A percentile compares a stretch with the other conserved stretches of the same genome.
Conservation (phyloP, 2,797 vertebrate genomes). For the Notamacropus eugenii region DNA sequence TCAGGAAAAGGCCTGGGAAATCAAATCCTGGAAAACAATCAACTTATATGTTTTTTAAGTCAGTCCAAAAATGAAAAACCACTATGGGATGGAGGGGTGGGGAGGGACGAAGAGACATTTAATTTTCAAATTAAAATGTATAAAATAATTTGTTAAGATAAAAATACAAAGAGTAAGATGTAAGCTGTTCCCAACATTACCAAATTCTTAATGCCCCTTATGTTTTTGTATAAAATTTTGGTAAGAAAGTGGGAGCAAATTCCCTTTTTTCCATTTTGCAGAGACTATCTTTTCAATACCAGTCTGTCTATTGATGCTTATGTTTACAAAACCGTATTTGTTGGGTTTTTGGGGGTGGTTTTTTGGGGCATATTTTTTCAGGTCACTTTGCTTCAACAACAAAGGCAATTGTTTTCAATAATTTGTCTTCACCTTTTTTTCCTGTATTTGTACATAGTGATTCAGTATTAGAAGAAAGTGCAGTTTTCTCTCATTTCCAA, state of each 20-base stretch:
- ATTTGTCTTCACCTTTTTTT: slow-evolving; percentile 80
- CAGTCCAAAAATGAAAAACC: slow-evolving; percentile 64
- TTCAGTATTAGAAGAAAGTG: slow-evolving; percentile 87
- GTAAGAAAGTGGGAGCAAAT: slow-evolving; percentile 75
- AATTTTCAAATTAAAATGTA: slow-evolving; percentile 60
- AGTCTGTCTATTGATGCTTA: slow-evolving; percentile 85
- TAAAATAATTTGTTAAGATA: slow-evolving; percentile 46
- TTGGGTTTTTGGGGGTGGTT: slow-evolving; percentile 69
- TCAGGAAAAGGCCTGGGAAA: slow-evolving; percentile 73
- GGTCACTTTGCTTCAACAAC: slow-evolving; percentile 86
- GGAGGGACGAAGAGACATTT: slow-evolving; percentile 62
- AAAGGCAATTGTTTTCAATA: slow-evolving; percentile 83
- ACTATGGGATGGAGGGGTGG: slow-evolving; percentile 65
- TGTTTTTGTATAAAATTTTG: slow-evolving; percentile 71
- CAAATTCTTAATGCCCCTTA: slow-evolving; percentile 65
- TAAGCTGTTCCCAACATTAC: slow-evolving; percentile 73
- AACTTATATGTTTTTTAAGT: slow-evolving; percentile 66
- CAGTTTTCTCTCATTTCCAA: slow-evolving; percentile 87
- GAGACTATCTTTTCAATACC: slow-evolving; percentile 82
- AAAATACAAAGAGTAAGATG: slow-evolving; percentile 78
- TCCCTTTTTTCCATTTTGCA: slow-evolving; percentile 76
- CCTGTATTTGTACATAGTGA: slow-evolving; percentile 87
- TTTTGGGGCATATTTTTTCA: slow-evolving; percentile 80
- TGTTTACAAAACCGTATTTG: slow-evolving; percentile 88
- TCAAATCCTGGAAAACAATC: slow-evolving; percentile 67